A percentile compares a stretch with the other conserved stretches of the same genome.
Conservation (phyloP, 1,140 invertebrate species). For the Orussus abietinus region DNA sequence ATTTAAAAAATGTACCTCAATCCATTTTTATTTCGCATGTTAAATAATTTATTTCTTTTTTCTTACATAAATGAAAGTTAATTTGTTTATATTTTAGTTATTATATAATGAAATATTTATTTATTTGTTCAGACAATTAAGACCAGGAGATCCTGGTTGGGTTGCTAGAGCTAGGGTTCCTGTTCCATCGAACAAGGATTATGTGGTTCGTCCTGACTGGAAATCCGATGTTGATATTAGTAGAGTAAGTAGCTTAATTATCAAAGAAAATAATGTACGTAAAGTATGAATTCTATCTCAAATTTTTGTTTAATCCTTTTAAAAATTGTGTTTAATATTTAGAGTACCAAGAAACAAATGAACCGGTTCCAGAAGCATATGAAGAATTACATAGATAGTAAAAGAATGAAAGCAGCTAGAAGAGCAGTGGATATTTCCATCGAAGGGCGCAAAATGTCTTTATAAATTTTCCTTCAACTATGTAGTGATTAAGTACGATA, state of each 20-base stretch:
- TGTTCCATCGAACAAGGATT: slow-evolving; percentile 92
- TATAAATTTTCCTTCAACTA: slow-evolving; percentile 66
- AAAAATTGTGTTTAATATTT: slow-evolving; percentile 14
- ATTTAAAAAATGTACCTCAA: too few species aligned
- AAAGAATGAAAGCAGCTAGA: slow-evolving; percentile 71
- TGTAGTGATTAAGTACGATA: too few species aligned
- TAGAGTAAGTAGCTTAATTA: slow-evolving; percentile 56
- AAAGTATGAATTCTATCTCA: slow-evolving; percentile 8
- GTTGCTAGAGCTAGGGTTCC: slow-evolving; percentile 92
- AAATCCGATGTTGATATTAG: slow-evolving; percentile 82
- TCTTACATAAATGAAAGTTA: slow-evolving; percentile 7
- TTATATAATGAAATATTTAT: slow-evolving; percentile 9
- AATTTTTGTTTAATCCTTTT: slow-evolving; percentile 7
- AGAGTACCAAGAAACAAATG: slow-evolving; percentile 76
- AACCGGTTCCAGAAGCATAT: slow-evolving; percentile 88
- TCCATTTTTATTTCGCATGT: slow-evolving; percentile 15
- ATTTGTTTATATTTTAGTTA: not conserved
- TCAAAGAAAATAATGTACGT: slow-evolving; percentile 14
- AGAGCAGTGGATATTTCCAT: slow-evolving; percentile 91
- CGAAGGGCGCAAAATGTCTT: slow-evolving; percentile 91
- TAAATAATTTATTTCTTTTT: slow-evolving; percentile 10
- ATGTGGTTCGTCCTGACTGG: slow-evolving; percentile 91
- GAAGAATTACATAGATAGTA: slow-evolving; percentile 83
- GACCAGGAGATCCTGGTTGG: slow-evolving; percentile 95
- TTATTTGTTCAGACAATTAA: slow-evolving; percentile 53